Evolutionary conservation across 2,888 invertebrate genomes (phyloP).

Genomic region (Lutraria lutraria): DNA sequence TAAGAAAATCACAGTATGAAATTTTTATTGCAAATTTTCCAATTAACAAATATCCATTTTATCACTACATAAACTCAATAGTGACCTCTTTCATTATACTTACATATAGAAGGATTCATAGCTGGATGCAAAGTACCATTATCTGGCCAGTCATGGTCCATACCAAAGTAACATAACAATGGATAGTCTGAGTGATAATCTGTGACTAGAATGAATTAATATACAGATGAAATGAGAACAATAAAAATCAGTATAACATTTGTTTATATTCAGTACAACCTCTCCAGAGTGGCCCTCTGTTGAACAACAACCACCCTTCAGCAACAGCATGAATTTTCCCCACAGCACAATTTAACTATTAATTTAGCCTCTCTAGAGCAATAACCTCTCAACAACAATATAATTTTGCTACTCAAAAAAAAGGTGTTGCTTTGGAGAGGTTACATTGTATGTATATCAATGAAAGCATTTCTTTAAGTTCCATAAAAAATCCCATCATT

Average conservation of each 20-base stretch:
- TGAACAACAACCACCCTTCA: too few relatives aligned
- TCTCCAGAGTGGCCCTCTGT: too few relatives aligned
- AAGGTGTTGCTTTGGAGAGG: neutral
- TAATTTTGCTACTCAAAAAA: neutral
- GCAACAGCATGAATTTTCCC: too few relatives aligned
- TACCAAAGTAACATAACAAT: slow-evolving; percentile 63
- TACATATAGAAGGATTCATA: slow-evolving; percentile 68
- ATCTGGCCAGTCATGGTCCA: slow-evolving; percentile 60
- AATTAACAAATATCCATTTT: neutral
- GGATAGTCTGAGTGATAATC: slow-evolving; percentile 22
- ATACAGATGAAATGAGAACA: neutral
- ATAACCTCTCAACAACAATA: neutral
- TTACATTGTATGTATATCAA: neutral
- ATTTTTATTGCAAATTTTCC: too few relatives aligned
- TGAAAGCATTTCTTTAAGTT: neutral
- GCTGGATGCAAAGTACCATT: slow-evolving; percentile 69
- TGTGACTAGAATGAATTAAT: neutral
- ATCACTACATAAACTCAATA: neutral
- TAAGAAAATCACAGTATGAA: too few relatives aligned
- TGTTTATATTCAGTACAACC: neutral
- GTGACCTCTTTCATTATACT: slow-evolving; percentile 29
- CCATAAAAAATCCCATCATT: neutral
- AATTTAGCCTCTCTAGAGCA: too few relatives aligned
- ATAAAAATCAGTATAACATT: neutral
- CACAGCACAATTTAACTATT: too few relatives aligned